Base-by-base conservation (phyloP, 2,113 vertebrate genomes). In the Rhinichthys klamathensis region DNA sequence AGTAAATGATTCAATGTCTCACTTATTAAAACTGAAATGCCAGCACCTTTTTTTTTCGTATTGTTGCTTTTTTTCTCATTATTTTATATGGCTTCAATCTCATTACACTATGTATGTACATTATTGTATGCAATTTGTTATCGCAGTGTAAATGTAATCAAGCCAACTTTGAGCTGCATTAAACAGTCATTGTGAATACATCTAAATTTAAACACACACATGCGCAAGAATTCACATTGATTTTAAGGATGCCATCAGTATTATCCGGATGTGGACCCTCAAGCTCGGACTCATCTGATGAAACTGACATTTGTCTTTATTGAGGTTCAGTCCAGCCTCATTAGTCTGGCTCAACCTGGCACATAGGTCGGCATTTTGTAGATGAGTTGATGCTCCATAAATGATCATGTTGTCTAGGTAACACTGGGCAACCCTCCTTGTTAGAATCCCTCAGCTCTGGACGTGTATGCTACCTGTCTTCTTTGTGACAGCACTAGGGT, bases 361-460 rank as follows among this genome's bases (percentile, higher is more conserved):
- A 81, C 61, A 44, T 2, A 32, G 80, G 80, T 69, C 44, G 69
- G 61, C 25, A 51, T 23, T 32, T 61, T 67, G 61, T 15, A 32
- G 80, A 67, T 51, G 54, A 69, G 25, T 63, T 69, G 61, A 81
- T 81, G 15, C 44, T 67, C 18, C 9, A 35, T 23, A 81, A 30
- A 81, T 69, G n/a, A 81, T 69, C 44, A 4, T 35, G 80, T 80
- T 80, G 58, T 80, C 77, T 46, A 44, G 77, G 38, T 18, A 80
- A 80, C 77, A 46, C 46, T 69, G 44, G 44, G 51, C 44, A 51
- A 46, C 44, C 41, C 41, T 16, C 18, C 44, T 51, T 69, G 16
- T 51, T 65, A 81, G 80, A 46, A 51, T 32, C 41, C 27, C 9
- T 32, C 27, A 32, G 23, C 25, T 69, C 61, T 49, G 13, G 9